A percentile compares a stretch with the other conserved stretches of the same genome.
Conservation (phyloP, 1,140 invertebrate species). For the Aphelinus atriplicis region DNA sequence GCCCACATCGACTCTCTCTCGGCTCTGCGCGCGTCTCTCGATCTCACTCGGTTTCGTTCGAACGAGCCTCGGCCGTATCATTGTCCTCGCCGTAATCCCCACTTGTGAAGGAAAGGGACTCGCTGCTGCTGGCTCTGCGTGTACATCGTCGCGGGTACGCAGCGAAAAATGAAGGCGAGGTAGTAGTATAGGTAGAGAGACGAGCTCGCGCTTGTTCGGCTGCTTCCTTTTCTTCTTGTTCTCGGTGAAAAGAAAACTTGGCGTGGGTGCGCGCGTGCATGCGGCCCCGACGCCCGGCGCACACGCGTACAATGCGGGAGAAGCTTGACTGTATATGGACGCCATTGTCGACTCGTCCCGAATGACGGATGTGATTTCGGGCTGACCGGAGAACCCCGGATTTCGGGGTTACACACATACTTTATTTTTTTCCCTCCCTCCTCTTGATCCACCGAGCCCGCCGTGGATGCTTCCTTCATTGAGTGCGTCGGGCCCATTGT, state of each 20-base stretch:
- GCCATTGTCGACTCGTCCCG: conserved; percentile 15
- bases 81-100: conserved; percentile 25
- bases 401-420: background rate
- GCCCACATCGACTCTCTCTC: conserved; percentile 42
- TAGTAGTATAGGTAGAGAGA: too few relatives aligned
- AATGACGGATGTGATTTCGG: conserved; percentile 31
- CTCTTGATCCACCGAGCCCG: background rate
- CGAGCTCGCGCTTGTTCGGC: background rate
- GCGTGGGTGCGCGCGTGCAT: conserved; percentile 8
- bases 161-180: conserved; percentile 8
- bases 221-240: background rate
- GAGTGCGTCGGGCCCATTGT: background rate
- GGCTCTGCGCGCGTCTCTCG: background rate
- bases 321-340: background rate
- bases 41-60: background rate
- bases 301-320: background rate
- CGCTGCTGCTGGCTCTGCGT: background rate
- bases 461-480: conserved; percentile 2
- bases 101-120: conserved; percentile 23
- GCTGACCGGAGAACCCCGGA: background rate
- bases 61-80: conserved; percentile 15
- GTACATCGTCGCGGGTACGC: background rate
- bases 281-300: background rate
- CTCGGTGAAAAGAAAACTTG: conserved; percentile 20
- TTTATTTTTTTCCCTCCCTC: conserved; percentile 14